Evolutionary conservation across 2,888 invertebrate species (phyloP).

Genomic region (Synergus gifuensis): DNA sequence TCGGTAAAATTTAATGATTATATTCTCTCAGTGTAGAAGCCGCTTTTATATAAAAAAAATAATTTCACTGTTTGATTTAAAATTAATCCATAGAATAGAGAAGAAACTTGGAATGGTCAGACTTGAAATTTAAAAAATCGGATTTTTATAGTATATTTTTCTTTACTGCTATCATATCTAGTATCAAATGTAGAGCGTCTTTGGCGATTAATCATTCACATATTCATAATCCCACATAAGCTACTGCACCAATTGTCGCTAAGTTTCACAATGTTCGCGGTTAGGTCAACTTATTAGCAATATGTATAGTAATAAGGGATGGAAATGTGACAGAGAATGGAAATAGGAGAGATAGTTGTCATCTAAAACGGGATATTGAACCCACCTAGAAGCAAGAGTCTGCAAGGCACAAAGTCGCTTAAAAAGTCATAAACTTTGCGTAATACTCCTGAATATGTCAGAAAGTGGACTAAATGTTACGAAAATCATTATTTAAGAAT

Average conservation of each 20-base stretch:
- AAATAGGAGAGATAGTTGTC: not conserved
- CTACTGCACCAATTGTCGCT: constrained; percentile 34
- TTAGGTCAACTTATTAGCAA: constrained; percentile 34
- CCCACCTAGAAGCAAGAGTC: not conserved
- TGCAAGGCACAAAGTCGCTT: not conserved
- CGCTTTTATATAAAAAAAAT: no score
- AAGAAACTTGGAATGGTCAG: not conserved
- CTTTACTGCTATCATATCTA: not conserved
- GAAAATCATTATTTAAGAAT: no score
- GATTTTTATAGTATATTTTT: not conserved
- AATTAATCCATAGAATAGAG: not conserved
- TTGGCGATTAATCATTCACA: not conserved
- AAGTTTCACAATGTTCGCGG: constrained; percentile 12
- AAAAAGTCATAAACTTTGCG: no score
- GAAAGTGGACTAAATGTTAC: no score
- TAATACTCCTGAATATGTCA: no score
- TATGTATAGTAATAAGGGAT: not conserved
- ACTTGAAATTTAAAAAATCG: not conserved
- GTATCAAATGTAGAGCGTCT: not conserved
- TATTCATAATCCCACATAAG: constrained; percentile 4
- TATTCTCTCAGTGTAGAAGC: no score
- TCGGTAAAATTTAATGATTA: no score
- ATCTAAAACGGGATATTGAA: constrained; percentile 26
- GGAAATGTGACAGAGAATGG: not conserved
- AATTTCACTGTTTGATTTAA: not conserved